These are phyloP conservation scores for Coboldia fuscipes DNA, from an alignment of 1,140 invertebrate species.

Conservation along the genomic window DNA sequence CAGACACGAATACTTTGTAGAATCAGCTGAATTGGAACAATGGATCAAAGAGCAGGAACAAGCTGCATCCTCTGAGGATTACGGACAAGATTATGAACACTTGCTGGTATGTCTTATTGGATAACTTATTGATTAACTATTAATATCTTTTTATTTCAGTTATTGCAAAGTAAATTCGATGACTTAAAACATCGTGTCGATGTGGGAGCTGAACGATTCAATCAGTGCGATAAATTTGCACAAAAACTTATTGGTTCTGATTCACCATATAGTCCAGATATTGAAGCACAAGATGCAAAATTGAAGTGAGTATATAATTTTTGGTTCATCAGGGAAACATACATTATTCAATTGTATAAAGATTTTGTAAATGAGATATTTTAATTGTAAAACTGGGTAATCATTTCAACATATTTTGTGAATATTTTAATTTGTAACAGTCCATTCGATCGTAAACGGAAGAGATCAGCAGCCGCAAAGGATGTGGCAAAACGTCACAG, in stretches of 20 bases:
- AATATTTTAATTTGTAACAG: too few species aligned
- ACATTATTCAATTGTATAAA: too few species aligned
- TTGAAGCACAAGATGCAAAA: conserved; percentile 72
- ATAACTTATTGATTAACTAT: conserved; percentile 1
- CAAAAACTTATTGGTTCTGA: conserved; percentile 75
- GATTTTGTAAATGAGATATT: too few species aligned
- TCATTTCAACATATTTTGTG: too few species aligned
- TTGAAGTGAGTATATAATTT: conserved; percentile 68
- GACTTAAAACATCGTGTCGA: conserved; percentile 85
- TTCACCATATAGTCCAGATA: conserved; percentile 71
- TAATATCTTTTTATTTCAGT: conserved; percentile 21
- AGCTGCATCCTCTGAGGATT: conserved; percentile 81
- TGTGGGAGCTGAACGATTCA: conserved; percentile 77
- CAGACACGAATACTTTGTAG: conserved; percentile 80
- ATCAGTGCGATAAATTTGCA: conserved; percentile 77
- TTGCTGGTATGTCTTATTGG: conserved; percentile 38
- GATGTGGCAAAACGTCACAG: too few species aligned
- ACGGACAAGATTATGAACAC: conserved; percentile 94
- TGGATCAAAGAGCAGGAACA: conserved; percentile 91
- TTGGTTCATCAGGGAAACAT: too few species aligned
- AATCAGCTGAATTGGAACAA: conserved; percentile 73
- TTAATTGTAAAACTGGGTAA: too few species aligned
- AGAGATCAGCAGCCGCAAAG: too few species aligned
- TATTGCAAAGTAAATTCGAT: conserved; percentile 82
- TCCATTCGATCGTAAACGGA: too few species aligned